Conservation (phyloP, 2,113 vertebrate species). For the Spizaetus ornatus region DNA sequence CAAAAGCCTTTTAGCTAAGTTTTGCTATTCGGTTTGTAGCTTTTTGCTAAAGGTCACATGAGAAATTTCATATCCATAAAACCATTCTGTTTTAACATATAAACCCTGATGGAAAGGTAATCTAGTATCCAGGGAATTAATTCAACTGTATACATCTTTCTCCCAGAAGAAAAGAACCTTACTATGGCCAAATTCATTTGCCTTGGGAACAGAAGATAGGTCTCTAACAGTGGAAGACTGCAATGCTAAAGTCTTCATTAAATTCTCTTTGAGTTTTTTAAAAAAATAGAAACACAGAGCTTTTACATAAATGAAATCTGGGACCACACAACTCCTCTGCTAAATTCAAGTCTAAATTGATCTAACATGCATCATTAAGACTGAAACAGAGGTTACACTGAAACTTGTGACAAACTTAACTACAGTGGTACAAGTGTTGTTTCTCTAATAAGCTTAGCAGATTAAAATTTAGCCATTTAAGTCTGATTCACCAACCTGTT, state of each 20-base stretch:
- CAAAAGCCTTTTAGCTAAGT: background rate
- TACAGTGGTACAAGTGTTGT: background rate
- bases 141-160: background rate
- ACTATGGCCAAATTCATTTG: background rate
- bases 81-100: background rate
- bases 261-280: background rate
- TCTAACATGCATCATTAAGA: background rate
- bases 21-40: background rate
- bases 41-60: background rate
- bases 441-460: conserved; percentile 39
- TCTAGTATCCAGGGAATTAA: background rate
- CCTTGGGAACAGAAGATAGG: background rate
- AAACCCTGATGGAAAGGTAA: background rate
- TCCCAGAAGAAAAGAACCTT: background rate
- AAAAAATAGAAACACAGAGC: background rate
- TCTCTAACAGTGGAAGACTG: background rate
- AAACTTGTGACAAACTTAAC: conserved; percentile 21
- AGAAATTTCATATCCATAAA: background rate
- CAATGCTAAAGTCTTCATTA: background rate
- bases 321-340: background rate
- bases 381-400: background rate
- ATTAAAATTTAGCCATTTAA: conserved; percentile 55
- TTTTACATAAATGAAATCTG: background rate
- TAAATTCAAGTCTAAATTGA: background rate
- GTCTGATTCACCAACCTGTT: conserved; percentile 23